Conservation (phyloP, 1,140 invertebrate genomes). For the Teleopsis dalmanni region DNA sequence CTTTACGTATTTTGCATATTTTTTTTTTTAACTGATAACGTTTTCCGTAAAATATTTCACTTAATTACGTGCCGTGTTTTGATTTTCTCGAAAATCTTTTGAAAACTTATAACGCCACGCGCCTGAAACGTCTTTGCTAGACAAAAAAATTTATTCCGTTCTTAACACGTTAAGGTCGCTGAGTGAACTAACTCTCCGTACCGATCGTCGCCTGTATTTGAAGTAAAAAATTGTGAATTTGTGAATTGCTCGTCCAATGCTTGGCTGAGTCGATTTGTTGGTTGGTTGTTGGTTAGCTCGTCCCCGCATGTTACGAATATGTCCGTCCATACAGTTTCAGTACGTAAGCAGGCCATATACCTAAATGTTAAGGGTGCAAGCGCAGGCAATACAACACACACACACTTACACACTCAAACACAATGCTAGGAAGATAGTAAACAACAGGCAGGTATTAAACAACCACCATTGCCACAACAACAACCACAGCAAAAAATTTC, state of each 20-base stretch:
- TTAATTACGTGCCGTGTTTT: too few relatives aligned
- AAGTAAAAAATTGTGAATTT: constrained; percentile 29
- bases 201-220: constrained; percentile 43
- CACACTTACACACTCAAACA: neutral
- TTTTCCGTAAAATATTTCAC: too few relatives aligned
- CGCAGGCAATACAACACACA: constrained; percentile 7
- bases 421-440: constrained; percentile 21
- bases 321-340: too few relatives aligned
- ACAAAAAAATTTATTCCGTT: too few relatives aligned
- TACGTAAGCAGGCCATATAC: too few relatives aligned
- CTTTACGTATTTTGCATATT: too few relatives aligned
- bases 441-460: constrained; percentile 39
- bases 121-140: too few relatives aligned
- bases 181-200: constrained; percentile 43
- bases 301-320: neutral
- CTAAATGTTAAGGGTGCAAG: constrained; percentile 32
- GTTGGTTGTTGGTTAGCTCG: constrained; percentile 10
- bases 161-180: constrained; percentile 43
- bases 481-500: constrained; percentile 44
- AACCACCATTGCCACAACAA: constrained; percentile 45
- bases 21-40: too few relatives aligned
- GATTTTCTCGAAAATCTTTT: too few relatives aligned
- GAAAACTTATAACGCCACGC: too few relatives aligned
- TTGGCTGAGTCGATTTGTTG: constrained; percentile 19
- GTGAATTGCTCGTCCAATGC: constrained; percentile 1